Conservation (phyloP, 2,113 vertebrate genomes). For the Bambusicola thoracicus region DNA sequence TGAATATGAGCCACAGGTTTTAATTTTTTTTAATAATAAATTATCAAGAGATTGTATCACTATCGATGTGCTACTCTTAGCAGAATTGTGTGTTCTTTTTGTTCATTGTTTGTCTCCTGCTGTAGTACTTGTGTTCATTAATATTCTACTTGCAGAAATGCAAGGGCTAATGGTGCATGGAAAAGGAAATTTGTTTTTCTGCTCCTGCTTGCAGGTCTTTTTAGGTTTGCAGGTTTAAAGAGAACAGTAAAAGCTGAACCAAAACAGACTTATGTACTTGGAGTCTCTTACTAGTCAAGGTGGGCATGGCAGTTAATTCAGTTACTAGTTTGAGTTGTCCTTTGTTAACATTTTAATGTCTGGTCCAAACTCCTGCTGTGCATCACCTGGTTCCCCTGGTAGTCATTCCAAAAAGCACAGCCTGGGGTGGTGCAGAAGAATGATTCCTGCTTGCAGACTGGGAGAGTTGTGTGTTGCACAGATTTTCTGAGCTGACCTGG, state of each 20-base stretch:
- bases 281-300: background rate
- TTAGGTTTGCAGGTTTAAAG: constrained; percentile 7
- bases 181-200: background rate
- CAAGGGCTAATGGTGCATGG: background rate
- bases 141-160: background rate
- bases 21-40: background rate
- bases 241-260: background rate
- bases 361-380: background rate
- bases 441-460: background rate
- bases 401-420: background rate
- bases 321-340: background rate
- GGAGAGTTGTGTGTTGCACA: background rate
- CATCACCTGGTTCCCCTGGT: background rate
- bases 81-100: background rate
- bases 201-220: background rate
- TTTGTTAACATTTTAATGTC: background rate
- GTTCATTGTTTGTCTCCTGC: background rate
- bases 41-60: background rate
- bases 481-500: background rate
- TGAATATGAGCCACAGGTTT: background rate
- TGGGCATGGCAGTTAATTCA: background rate
- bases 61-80: background rate
- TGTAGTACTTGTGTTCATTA: background rate
- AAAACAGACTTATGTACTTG: background rate
- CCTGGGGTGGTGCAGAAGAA: background rate